Evolutionary conservation across 2,113 vertebrate genomes (phyloP).

Genomic region (Otus sunia): DNA sequence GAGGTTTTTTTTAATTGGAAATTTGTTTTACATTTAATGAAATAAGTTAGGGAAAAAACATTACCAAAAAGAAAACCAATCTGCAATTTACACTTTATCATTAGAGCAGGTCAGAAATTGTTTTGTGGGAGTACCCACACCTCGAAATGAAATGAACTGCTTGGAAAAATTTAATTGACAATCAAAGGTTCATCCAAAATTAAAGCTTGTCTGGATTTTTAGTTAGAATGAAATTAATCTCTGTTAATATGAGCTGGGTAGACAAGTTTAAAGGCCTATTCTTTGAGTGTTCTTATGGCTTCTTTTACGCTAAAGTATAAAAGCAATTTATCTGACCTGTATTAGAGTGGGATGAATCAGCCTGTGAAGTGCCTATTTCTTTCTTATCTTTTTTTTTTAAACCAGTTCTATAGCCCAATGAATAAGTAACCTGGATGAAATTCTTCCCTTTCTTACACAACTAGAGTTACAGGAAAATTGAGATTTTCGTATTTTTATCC

Average conservation of each 20-base stretch:
- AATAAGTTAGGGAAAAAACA: not conserved
- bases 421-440: not conserved
- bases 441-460: not conserved
- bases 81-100: rapidly evolving
- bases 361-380: not conserved
- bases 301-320: not conserved
- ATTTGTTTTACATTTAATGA: not conserved
- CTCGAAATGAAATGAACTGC: not conserved
- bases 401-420: not conserved
- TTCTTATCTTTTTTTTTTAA: not conserved
- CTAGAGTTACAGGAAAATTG: not conserved
- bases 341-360: not conserved
- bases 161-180: not conserved
- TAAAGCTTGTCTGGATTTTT: constrained; percentile 1
- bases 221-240: not conserved
- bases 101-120: not conserved
- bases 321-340: constrained; percentile 20
- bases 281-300: not conserved
- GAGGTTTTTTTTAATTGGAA: not conserved
- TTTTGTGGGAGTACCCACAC: rapidly evolving
- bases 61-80: not conserved
- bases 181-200: not conserved
- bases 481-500: not conserved
- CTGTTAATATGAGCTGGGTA: not conserved
- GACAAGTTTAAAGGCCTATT: not conserved